Evolutionary conservation across 2,888 invertebrate species (phyloP).

Genomic region (Troides helena): DNA sequence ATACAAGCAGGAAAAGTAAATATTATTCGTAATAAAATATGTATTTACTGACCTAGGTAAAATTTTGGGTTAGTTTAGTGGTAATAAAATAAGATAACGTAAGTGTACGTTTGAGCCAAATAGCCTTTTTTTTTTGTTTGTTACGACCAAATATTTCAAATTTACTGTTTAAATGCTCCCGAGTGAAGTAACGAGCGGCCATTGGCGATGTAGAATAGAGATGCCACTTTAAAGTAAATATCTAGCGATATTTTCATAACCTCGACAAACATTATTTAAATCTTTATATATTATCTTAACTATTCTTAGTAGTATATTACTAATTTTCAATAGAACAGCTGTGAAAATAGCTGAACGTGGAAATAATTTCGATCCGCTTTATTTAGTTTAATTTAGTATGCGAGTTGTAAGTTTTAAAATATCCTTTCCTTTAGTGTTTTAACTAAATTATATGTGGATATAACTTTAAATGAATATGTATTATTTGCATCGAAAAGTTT

Average conservation of each 20-base stretch:
- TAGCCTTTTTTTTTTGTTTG: constrained; percentile 18
- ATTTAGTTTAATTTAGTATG: too few species aligned
- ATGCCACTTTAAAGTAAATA: constrained; percentile 13
- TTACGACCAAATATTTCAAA: constrained; percentile 21
- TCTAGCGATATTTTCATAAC: constrained; percentile 19
- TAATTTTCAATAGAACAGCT: background rate
- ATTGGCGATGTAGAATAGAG: constrained; percentile 19
- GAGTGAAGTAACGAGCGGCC: constrained; percentile 10
- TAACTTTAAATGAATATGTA: too few species aligned
- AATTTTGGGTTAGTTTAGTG: constrained; percentile 3
- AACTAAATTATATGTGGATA: too few species aligned
- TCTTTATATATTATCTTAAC: background rate
- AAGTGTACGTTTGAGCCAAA: constrained; percentile 13
- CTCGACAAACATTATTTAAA: constrained; percentile 16
- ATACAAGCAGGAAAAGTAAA: background rate
- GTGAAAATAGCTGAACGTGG: background rate
- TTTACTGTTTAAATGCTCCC: constrained; percentile 20
- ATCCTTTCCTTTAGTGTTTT: too few species aligned
- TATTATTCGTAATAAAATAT: background rate
- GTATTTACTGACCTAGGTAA: background rate
- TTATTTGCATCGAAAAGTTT: too few species aligned
- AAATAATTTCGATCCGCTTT: too few species aligned
- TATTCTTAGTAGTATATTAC: background rate
- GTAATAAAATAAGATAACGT: constrained; percentile 20
- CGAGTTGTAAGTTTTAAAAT: too few species aligned